phyloP scores from a whole-genome alignment of 2,888 invertebrate species.

The Drosophila koepferae region DNA sequence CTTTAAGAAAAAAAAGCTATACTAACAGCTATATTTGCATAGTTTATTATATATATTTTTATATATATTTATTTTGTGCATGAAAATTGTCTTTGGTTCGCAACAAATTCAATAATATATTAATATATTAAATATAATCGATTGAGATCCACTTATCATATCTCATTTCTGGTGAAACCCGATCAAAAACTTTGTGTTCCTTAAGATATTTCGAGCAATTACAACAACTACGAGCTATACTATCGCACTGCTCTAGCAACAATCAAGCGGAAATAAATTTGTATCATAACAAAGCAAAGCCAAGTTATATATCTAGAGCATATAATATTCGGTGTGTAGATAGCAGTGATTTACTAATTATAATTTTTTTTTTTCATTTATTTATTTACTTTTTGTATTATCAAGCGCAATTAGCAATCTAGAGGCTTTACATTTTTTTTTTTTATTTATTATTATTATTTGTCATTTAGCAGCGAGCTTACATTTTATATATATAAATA shows the following conservation, averaged over 20 bases:
- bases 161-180: background rate
- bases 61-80: background rate
- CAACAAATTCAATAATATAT: background rate
- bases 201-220: background rate
- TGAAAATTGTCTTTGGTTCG: no score
- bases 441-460: no score
- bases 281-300: background rate
- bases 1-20: background rate
- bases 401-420: conserved; percentile 50
- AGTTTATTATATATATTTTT: background rate
- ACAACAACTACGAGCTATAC: background rate
- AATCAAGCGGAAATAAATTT: background rate
- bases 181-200: background rate
- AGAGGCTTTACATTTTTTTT: conserved; percentile 26
- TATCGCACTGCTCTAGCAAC: background rate
- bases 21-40: background rate
- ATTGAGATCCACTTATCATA: background rate
- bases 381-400: conserved; percentile 21
- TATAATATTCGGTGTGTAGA: conserved; percentile 5
- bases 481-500: conserved; percentile 1
- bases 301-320: background rate
- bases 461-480: background rate
- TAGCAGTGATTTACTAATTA: conserved; percentile 2
- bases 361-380: background rate
- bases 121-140: background rate